A percentile compares a stretch with the other conserved stretches of the same genome.
These are phyloP conservation scores for Tetragnatha versicolor DNA, from an alignment of 1,140 invertebrate genomes.

Conservation along the genomic window DNA sequence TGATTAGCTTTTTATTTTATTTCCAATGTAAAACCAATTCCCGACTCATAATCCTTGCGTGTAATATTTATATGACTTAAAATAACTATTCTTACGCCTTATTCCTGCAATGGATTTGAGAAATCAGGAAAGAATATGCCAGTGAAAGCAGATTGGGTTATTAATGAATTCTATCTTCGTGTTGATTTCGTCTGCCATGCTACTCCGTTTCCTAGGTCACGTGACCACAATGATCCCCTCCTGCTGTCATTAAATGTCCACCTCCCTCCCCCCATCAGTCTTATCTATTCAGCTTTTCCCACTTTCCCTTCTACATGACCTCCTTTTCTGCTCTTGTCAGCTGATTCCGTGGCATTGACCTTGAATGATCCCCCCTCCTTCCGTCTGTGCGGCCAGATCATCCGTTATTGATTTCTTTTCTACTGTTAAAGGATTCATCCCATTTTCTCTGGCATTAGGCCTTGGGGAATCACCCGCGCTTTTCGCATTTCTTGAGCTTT, in stretches of 20 bases:
- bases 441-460: too few relatives aligned
- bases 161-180: too few relatives aligned
- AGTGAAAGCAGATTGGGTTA: too few relatives aligned
- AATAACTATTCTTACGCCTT: too few relatives aligned
- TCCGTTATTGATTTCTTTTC: slow-evolving; percentile 36
- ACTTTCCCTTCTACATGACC: slow-evolving; percentile 41
- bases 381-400: slow-evolving; percentile 2
- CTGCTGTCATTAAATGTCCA: slow-evolving; percentile 14
- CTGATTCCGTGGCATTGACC: slow-evolving; percentile 48
- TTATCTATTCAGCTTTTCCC: slow-evolving; percentile 12
- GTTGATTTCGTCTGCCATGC: too few relatives aligned
- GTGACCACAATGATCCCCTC: not conserved
- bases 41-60: too few relatives aligned
- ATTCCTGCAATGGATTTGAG: too few relatives aligned
- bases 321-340: slow-evolving; percentile 45
- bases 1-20: too few relatives aligned
- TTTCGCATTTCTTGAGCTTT: not conserved
- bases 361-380: slow-evolving; percentile 4
- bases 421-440: too few relatives aligned
- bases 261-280: not conserved
- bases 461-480: slow-evolving; percentile 1
- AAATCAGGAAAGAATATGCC: too few relatives aligned
- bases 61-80: too few relatives aligned
- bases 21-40: too few relatives aligned
- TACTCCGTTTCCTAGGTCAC: not conserved